Base-by-base conservation (phyloP, 2,797 vertebrate genomes). In the Diplodus puntazzo region DNA sequence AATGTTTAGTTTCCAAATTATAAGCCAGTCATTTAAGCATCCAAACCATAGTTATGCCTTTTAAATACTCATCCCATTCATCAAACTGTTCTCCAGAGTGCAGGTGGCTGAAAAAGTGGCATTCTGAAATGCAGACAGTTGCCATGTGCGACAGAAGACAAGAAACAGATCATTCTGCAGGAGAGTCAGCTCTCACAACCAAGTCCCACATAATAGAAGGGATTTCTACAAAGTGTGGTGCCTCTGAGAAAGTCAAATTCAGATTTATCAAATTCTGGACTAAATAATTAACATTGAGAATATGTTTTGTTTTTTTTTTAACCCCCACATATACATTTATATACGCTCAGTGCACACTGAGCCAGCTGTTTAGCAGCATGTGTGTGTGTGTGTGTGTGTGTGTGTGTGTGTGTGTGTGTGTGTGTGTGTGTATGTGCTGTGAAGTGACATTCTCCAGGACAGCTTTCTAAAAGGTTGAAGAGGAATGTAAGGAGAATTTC, bases 401-500 rank as follows among this genome's bases (percentile, higher is more conserved):
- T 57, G 43, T 60, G 54, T 45, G 48, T 60, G 43, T 55, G 59
- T 11, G 61, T 58, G 65, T 27, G 48, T 57, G 61, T 42, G 20
- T 58, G 17, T 39, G 57, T 14, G 52, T 30, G 48, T 79, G 86
- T 87, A 79, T 76, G 86, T 88, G 8, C 34, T 34, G 82, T 73
- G 77, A 82, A 17, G 58, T 92, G 91, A 95, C 83, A 79, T 82
- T 86, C 50, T 83, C 85, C 92, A 94, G 91, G 64, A 55, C 67
- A 69, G 74, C 66, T 81, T 74, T 88, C 82, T 72, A 80, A 78
- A 84, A 77, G 64, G 79, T 76, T 79, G 72, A 85, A 69, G 69
- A 88, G 84, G 91, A 88, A 89, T 91, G 83, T 86, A 75, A 84
- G 77, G 86, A 87, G 81, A 83, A 72, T 87, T 92, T 89, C 88